Base-by-base conservation (phyloP, 2,113 vertebrate genomes). In the Acrocephalus kingi region DNA sequence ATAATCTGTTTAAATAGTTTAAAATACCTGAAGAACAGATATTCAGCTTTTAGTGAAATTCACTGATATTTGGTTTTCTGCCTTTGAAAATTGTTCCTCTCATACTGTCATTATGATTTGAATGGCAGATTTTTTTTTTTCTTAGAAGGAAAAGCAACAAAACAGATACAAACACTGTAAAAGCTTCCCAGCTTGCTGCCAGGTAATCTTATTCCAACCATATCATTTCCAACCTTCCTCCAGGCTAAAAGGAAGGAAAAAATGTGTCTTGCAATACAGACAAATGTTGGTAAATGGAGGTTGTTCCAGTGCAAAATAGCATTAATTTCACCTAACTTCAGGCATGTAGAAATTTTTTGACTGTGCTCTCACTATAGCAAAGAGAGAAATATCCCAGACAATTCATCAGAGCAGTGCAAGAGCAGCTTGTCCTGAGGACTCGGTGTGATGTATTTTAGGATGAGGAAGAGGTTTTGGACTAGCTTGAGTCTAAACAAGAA, bases 331-430 rank as follows among this genome's bases (percentile, higher is more conserved):
- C 49, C 51, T 35, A 25, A 64, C 4, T 66, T 87, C 10, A 52
- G 27, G 15, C n/a, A 45, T 33, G 41, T 28, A 45, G 46, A 69
- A 80, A 77, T 61, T 3, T 3, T 37, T 59, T 76, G 58, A 6
- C 8, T 35, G 39, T 37, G 4, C 13, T 72, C 13, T 72, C 8
- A 2, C 7, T 46, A 4, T 1, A 63, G 11, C 0, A 3, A 88
- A 59, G 33, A 22, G 62, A 58, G 18, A 71, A 73, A 37, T 27
- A 5, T 58, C n/a, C 27, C 2, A 2, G 15, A 62, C 3, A 62
- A 31, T 27, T 62, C 18, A 24, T 30, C 13, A 30, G 13, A 69
- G 19, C 12, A 35, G 18, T 10, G 30, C 15, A 61, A 16, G 35
- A 66, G 18, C 10, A 84, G 33, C 49, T 71, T 52, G 9, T 78